Percentiles rank a stretch among this genome's conserved stretches.
Conservation (phyloP, 2,888 invertebrate species). For the Polydrusus cervinus region DNA sequence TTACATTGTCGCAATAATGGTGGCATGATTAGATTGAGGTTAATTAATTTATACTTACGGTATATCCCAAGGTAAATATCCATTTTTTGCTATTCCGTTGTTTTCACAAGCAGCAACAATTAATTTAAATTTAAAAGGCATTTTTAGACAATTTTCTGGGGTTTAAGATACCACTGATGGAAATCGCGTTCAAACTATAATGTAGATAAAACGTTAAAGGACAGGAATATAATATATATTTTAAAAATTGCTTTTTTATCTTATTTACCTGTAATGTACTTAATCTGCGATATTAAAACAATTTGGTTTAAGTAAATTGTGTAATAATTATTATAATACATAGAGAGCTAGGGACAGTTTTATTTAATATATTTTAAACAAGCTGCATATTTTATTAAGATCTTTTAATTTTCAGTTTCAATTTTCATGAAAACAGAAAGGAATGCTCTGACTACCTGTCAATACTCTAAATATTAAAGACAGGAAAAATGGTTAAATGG, state of each 20-base stretch:
- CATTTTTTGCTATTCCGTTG: conserved; percentile 92
- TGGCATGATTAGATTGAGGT: not conserved
- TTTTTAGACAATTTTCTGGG: not conserved
- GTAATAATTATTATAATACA: too few species aligned
- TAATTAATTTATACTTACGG: conserved; percentile 75
- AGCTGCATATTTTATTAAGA: too few species aligned
- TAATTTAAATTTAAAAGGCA: conserved; percentile 78
- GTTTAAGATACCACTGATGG: not conserved
- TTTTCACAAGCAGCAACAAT: conserved; percentile 92
- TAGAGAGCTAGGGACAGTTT: too few species aligned
- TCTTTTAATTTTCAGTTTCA: too few species aligned
- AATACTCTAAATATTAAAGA: too few species aligned
- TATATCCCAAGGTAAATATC: conserved; percentile 90
- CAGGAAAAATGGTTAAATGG: too few species aligned
- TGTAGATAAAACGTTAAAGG: too few species aligned
- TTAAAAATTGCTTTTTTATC: not conserved
- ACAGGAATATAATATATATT: not conserved
- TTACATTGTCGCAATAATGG: too few species aligned
- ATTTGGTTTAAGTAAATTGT: too few species aligned
- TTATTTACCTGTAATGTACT: not conserved
- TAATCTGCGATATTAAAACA: not conserved
- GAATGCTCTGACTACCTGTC: too few species aligned
- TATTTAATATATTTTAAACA: too few species aligned
- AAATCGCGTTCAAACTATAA: not conserved
- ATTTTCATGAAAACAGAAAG: too few species aligned